Base-by-base conservation (phyloP, 2,113 vertebrate species). In the Lamprologus lemairii region DNA sequence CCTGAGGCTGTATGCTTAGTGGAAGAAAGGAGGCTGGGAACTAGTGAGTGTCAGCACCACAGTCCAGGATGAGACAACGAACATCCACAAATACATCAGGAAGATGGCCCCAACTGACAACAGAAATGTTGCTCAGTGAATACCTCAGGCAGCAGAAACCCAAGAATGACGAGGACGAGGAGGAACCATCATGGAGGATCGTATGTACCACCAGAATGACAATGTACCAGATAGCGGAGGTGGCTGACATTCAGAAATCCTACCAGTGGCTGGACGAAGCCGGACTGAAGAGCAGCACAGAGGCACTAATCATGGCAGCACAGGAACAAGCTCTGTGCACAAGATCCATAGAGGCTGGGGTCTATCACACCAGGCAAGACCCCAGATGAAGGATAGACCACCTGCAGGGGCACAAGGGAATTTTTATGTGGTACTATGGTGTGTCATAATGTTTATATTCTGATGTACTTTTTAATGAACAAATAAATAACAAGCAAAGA, bases 11-110 rank as follows among this genome's bases (percentile, higher is more conserved):
- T 2, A 58, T 0, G 55, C 55, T 58, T 0, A 58, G 26, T 0
- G 26, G 13, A 58, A 28, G 55, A 0, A 28, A 1, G 26, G 7
- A 0, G 55, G 5, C 13, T 0, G 55, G 13, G 55, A 0, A 58
- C 26, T 58, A 0, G 13, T 16, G 3, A 58, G 23, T 57, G 7
- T 28, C 23, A 57, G 55, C 4, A 57, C 55, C 55, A 28, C 55
- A 28, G 7, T 57, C 13, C 55, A 28, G 54, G 54, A 57, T 8
- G 54, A 14, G 13, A 58, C 55, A 58, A 5, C 1, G 0, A 58
- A 28, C 23, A 28, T 58, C 55, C 55, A 28, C 7, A 5, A 28
- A 28, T 58, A 28, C 55, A 58, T 16, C 55, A 58, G 7, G 26
- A 58, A 58, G 55, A 58, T 58, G 26, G 3, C 26, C 55, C 13